A percentile compares a stretch with the other conserved stretches of the same genome.
Conservation (phyloP, 2,113 vertebrate species). For the Pelodiscus sinensis region DNA sequence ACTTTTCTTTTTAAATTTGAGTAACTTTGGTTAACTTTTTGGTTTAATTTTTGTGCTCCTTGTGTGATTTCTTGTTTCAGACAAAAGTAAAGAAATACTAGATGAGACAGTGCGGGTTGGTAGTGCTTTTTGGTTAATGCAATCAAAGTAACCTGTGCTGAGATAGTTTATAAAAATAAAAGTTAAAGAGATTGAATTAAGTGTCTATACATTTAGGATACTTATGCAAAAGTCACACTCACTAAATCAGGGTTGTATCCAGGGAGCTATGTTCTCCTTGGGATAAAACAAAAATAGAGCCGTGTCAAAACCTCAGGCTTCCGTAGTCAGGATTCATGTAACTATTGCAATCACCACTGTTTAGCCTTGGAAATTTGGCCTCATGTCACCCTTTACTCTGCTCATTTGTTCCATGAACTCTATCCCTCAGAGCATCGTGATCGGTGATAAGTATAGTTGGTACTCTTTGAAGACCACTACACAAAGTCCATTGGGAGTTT, state of each 20-base stretch:
- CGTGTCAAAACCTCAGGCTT: neutral
- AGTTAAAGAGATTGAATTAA: slow-evolving; percentile 49
- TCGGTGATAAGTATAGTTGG: neutral
- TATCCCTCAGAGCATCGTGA: neutral
- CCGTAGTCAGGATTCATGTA: neutral
- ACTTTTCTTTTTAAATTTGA: neutral
- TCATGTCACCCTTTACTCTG: neutral
- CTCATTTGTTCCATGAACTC: neutral
- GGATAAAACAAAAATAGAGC: neutral
- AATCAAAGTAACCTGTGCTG: slow-evolving; percentile 14
- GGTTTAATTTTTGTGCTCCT: neutral
- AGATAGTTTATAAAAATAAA: neutral
- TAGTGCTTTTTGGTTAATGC: neutral
- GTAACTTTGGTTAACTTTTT: neutral
- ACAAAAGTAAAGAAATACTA: neutral
- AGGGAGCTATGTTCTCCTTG: neutral
- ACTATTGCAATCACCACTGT: neutral
- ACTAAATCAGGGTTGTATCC: neutral
- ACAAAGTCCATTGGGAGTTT: neutral
- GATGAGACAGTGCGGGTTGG: neutral
- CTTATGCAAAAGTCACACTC: neutral
- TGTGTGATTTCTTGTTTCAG: neutral
- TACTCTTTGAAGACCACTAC: neutral
- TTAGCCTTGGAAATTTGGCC: neutral
- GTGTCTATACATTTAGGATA: slow-evolving; percentile 48